A percentile compares a stretch with the other conserved stretches of the same genome.
phyloP scores from a whole-genome alignment of 2,113 vertebrate genomes.

The Saccopteryx leptura region DNA sequence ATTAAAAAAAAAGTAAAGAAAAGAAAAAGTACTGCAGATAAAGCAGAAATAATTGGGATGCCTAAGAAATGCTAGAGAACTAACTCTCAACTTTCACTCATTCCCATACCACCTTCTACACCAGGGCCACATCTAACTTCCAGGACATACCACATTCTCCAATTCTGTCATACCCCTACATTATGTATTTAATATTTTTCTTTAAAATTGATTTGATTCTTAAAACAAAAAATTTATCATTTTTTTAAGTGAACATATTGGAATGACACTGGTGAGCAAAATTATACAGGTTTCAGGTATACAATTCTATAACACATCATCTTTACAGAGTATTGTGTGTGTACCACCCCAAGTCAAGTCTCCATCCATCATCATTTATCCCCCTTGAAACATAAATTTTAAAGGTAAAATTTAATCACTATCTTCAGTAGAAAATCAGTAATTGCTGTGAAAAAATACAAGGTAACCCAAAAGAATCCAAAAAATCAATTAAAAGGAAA shows the following conservation, averaged over 20 bases:
- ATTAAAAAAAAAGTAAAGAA: no score
- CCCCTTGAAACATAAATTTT: conserved; percentile 11
- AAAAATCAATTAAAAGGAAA: conserved; percentile 8
- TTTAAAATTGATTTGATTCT: conserved; percentile 22
- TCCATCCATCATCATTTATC: no score
- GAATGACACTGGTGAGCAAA: no score
- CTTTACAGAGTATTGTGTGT: no score
- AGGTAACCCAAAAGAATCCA: neutral
- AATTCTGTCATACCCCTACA: neutral
- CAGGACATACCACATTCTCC: neutral
- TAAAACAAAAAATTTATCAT: neutral
- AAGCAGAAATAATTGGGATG: neutral
- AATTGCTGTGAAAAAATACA: conserved; percentile 30
- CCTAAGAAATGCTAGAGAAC: neutral
- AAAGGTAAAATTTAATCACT: conserved; percentile 20
- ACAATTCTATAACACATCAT: no score
- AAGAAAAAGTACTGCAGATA: neutral
- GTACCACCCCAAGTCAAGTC: no score
- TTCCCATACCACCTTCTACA: neutral
- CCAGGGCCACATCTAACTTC: neutral
- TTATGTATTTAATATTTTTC: neutral
- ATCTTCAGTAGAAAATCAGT: conserved; percentile 33
- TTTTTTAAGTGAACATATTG: no score
- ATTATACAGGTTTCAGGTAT: no score
- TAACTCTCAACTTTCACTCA: neutral